phyloP scores from a whole-genome alignment of 2,113 vertebrate species.

The Athene noctua region DNA sequence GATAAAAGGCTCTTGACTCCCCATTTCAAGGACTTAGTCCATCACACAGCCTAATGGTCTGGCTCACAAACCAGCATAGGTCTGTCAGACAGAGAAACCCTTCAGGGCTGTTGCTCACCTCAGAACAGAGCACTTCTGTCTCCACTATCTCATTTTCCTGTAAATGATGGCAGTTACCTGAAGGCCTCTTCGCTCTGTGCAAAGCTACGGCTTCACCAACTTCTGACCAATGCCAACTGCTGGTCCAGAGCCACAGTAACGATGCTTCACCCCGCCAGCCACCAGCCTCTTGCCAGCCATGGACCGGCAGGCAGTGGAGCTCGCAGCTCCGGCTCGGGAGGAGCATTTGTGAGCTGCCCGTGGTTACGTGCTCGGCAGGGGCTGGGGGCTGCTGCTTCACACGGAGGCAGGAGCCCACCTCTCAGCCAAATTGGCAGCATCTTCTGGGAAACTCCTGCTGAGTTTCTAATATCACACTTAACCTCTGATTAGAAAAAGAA shows the following conservation, averaged over 20 bases:
- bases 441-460: background rate
- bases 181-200: background rate
- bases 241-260: background rate
- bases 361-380: background rate
- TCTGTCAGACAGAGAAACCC: background rate
- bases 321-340: background rate
- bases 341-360: background rate
- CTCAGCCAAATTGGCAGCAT: background rate
- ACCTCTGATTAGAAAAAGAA: conserved; percentile 2
- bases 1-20: background rate
- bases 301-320: background rate
- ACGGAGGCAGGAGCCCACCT: background rate
- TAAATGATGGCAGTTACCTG: background rate
- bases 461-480: conserved; percentile 4
- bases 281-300: background rate
- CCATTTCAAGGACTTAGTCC: background rate
- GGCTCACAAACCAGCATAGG: background rate
- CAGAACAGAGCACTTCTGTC: background rate
- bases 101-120: background rate
- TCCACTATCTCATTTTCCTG: background rate
- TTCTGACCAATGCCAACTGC: background rate
- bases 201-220: background rate
- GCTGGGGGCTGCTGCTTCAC: background rate
- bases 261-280: background rate
- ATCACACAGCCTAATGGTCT: background rate